Base-by-base conservation (phyloP, 2,113 vertebrate genomes). In the Hepsetus odoe region DNA sequence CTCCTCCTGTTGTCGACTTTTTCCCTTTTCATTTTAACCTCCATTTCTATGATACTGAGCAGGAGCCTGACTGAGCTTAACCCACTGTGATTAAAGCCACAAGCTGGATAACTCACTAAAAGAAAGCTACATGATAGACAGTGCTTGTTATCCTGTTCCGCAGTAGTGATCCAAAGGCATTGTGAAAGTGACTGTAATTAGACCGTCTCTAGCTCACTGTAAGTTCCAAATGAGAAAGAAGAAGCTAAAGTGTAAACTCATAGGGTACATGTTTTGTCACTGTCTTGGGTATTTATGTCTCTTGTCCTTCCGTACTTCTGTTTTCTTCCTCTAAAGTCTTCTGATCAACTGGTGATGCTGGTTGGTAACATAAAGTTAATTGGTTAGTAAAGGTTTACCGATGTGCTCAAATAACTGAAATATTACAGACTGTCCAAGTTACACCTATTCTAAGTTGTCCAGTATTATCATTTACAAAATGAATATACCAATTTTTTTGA, bases 11-110 rank as follows among this genome's bases (percentile, higher is more conserved):
- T 28, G 40, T 24, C 62, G 1, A 35, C n/a, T 35, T 35, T 22
- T n/a, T 35, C 33, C n/a, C 32, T 20, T 11, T 35, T 35, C 9
- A 13, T 10, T 24, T 28, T 9, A 42, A 69, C 24, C 24, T 28
- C 5, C 59, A 10, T 51, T 35, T 20, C 73, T 51, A 44, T 5
- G 28, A 24, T 51, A 22, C 42, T 33, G 28, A 6, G 24, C 24
- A 44, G 71, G 38, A 61, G 72, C 35, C 72, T 61, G 44, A 44
- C 71, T 61, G 71, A 55, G 51, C 51, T 24, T 10, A 55, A n/a
- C 49, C 4, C 49, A 51, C 49, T 51, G 49, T 5, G 49, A 51
- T 51, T 51, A 51, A 51, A 51, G 49, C n/a, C 6, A 5, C 49
- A n/a, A 5, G 4, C 24, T 8, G 12, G 22, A 12, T 61, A 61